Base-by-base conservation (phyloP, 2,113 vertebrate genomes). In the Orientallactaga bullata region DNA sequence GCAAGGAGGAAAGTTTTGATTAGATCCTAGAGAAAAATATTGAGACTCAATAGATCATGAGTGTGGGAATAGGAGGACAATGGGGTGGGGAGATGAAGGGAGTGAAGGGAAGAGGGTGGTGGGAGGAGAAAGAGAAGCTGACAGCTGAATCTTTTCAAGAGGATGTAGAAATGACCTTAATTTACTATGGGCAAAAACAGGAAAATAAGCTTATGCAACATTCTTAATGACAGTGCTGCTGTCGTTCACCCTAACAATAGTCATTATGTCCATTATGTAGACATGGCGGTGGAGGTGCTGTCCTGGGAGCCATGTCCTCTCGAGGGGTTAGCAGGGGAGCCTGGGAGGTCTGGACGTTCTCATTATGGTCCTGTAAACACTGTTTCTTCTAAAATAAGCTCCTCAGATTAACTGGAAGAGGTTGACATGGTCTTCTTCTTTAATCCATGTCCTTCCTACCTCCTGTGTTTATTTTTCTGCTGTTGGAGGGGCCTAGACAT, bases 191-290 rank as follows among this genome's bases (percentile, higher is more conserved):
- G 82, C 77, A 74, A 92, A 91, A 68, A 69, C 95, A 94, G 78
- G 93, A 94, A 91, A 69, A 73, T 47, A 78, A 71, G 89, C 60
- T 94, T 90, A 83, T 21, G 60, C 80, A 74, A 79, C 89, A 77
- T 60, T 63, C 90, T 90, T 95, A 95, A 96, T 93, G 89, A 95
- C 60, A 91, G 91, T 77, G 72, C 91, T 91, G 77, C 73, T 95
- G 94, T 89, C 85, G 78, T 35, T 95, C 93, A 39, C 51, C 68
- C 89, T 85, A 63, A 95, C 68, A 73, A 66, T 69, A 79, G 87
- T 84, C 88, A 96, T 94, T 92, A 93, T 63, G 91, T 89, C 87
- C 89, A 18, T 94, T 93, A 92, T 93, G 89, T 63, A 89, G 94
- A 82, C 93, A 42, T n/a, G 60, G 61, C 73, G 91, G 72, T 8